phyloP scores from a whole-genome alignment of 2,113 vertebrate species.

The Neotoma lepida region DNA sequence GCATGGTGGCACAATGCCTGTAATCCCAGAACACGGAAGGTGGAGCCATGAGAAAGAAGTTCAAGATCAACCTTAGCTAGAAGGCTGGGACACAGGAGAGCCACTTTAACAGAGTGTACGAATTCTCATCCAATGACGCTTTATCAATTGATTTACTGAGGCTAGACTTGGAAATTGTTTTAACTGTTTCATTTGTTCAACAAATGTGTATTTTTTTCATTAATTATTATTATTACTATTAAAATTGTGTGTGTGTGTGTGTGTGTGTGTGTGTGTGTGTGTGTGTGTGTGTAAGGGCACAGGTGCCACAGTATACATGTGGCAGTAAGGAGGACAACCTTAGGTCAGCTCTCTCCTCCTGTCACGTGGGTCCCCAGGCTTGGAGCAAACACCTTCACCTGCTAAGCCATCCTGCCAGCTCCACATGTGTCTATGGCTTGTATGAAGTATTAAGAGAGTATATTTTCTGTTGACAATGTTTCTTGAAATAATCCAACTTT shows the following conservation, averaged over 20 bases:
- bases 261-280: neutral
- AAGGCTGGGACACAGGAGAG: neutral
- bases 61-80: neutral
- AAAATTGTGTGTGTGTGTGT: no score
- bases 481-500: conserved; percentile 8
- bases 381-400: neutral
- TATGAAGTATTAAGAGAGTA: neutral
- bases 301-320: neutral
- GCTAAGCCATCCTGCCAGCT: neutral
- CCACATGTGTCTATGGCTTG: neutral
- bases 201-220: neutral
- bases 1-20: neutral
- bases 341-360: neutral
- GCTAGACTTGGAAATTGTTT: neutral
- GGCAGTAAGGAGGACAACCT: neutral
- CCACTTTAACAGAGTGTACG: neutral
- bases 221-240: neutral
- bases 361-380: neutral
- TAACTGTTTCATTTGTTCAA: conserved; percentile 36
- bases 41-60: neutral
- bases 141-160: conserved; percentile 34
- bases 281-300: neutral
- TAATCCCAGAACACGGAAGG: neutral
- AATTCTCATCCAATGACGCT: neutral
- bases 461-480: neutral